Evolutionary conservation across 1,140 invertebrate species (phyloP).

Genomic region (Megathymus violae): DNA sequence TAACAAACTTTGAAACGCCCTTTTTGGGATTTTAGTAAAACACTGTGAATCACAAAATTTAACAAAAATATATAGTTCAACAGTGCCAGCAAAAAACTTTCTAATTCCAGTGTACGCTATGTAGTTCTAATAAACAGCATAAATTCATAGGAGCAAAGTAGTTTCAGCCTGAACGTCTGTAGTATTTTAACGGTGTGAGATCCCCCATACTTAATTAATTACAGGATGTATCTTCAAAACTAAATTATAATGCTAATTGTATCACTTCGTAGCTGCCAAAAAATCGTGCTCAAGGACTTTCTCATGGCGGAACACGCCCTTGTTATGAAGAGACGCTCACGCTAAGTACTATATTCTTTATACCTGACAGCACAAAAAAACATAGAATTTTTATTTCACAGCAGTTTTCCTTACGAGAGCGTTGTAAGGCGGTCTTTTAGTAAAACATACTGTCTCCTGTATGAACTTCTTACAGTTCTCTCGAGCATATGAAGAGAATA

Average conservation of each 20-base stretch:
- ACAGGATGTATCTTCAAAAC: constrained; percentile 24
- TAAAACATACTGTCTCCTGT: constrained; percentile 20
- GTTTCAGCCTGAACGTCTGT: not conserved
- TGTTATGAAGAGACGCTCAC: constrained; percentile 46
- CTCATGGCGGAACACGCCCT: constrained; percentile 41
- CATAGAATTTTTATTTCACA: constrained; percentile 21
- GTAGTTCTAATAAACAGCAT: too few species aligned
- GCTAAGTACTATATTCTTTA: constrained; percentile 40
- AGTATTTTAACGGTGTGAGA: not conserved
- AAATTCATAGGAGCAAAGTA: too few species aligned
- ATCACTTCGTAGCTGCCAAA: constrained; percentile 50
- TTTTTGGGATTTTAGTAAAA: too few species aligned
- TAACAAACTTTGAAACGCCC: too few species aligned
- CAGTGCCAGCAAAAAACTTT: constrained; percentile 9
- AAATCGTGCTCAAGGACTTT: constrained; percentile 71
- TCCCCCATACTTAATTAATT: constrained; percentile 16
- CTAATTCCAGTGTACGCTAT: not conserved
- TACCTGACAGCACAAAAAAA: constrained; percentile 33
- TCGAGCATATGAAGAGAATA: not conserved
- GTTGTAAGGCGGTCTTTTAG: constrained; percentile 15
- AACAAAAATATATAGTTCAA: too few species aligned
- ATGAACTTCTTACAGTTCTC: constrained; percentile 8
- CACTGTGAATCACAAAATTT: too few species aligned
- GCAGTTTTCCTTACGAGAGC: constrained; percentile 20
- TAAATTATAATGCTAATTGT: constrained; percentile 28